Base-by-base conservation (phyloP, 2,113 vertebrate species). In the Myotis brandtii region DNA sequence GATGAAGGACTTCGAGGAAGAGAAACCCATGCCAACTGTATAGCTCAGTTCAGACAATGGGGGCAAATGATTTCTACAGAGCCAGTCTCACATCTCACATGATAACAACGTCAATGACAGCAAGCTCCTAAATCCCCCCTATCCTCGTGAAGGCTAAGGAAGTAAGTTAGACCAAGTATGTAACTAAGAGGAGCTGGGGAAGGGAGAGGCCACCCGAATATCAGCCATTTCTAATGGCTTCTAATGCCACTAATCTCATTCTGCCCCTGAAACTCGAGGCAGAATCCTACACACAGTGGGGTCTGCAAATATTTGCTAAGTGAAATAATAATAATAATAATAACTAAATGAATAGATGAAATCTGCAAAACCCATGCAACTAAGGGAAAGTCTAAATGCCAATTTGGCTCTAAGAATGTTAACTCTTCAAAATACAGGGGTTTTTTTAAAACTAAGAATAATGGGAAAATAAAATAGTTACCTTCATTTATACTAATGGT, bases 381-480 rank as follows among this genome's bases (percentile, higher is more conserved):
- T 66, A 67, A 62, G 25, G 59, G 25, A 10, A 62, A 62, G 23
- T 62, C 10, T 62, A 27, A 62, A 62, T 27, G 59, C 23, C 59
- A 62, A 62, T 62, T 27, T 62, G 59, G 23, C 59, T 62, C 59
- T 93, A 62, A 83, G 59, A 75, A 50, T 34, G 89, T 69, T 69
- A 89, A 67, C 7, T 89, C 50, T 87, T 95, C 48, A 86, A 84
- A 95, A 86, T 77, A 87, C 85, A 66, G 23, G 59, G 23, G 20
- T 64, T 69, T 77, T 73, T 80, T 79, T 73, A 90, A 83, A 89
- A 79, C 50, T 56, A 77, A 95, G 95, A 94, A 64, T 89, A 84
- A 75, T 84, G 50, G 17, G 25, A 18, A 69, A 95, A 69, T 66
- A 79, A 95, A 91, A 64, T 46, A 8, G 73, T 89, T 69, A 52